Evolutionary conservation across 2,113 vertebrate species (phyloP).

Genomic region (Mungos mungo): DNA sequence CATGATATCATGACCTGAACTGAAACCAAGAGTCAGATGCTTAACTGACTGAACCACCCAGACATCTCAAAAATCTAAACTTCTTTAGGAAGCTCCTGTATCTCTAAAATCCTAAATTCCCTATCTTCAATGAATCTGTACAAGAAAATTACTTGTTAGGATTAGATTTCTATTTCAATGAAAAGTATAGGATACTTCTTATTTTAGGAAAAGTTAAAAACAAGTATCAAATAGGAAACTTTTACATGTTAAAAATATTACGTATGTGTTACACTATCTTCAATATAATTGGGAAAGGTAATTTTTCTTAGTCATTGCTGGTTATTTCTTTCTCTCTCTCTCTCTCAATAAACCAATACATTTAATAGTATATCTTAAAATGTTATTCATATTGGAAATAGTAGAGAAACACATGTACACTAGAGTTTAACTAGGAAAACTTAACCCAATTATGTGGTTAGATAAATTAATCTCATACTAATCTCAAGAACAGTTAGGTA

Average conservation of each 20-base stretch:
- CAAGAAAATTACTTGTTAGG: not conserved
- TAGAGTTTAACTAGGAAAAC: not conserved
- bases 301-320: not conserved
- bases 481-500: constrained; percentile 4
- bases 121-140: not conserved
- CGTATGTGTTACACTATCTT: not conserved
- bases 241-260: not conserved
- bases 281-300: not conserved
- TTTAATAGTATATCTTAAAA: constrained; percentile 14
- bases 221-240: not conserved
- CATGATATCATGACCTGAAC: too few relatives aligned
- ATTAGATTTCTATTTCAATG: not conserved
- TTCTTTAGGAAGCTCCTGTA: not conserved
- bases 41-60: too few relatives aligned
- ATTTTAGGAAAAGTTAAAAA: constrained; percentile 42
- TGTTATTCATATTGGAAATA: not conserved
- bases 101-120: not conserved
- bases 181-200: not conserved
- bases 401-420: not conserved
- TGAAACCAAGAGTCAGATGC: too few relatives aligned
- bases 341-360: not conserved
- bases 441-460: not conserved
- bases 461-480: constrained; percentile 4
- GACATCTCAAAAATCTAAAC: not conserved
- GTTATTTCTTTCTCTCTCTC: not conserved